Conservation (phyloP, 2,797 vertebrate genomes). For the Eurystomus glaucurus region DNA sequence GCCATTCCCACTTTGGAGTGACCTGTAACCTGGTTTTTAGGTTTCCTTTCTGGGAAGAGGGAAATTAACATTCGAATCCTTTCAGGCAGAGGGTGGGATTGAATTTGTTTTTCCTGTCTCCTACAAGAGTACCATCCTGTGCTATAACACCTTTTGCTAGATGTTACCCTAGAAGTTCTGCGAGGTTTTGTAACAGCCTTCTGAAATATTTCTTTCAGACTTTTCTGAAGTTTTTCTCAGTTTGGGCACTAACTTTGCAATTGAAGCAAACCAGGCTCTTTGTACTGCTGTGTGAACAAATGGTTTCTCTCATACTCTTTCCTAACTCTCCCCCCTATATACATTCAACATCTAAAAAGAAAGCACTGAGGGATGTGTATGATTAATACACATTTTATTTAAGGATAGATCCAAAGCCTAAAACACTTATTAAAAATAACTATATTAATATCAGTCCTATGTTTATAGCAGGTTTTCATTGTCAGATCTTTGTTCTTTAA, state of each 20-base stretch:
- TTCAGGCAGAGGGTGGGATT: background rate
- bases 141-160: background rate
- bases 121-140: background rate
- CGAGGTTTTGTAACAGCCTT: background rate
- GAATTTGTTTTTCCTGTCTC: background rate
- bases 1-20: background rate
- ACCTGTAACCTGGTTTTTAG: background rate
- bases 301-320: background rate
- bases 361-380: no score
- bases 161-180: background rate
- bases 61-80: fast-evolving
- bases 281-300: background rate
- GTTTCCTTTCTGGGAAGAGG: background rate
- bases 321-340: background rate
- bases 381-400: background rate
- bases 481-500: background rate
- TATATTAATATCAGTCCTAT: background rate
- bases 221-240: background rate
- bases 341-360: background rate
- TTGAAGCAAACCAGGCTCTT: background rate
- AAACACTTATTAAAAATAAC: background rate
- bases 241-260: background rate
- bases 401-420: background rate
- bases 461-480: background rate
- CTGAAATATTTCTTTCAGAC: background rate